A percentile compares a stretch with the other conserved stretches of the same genome.
Evolutionary conservation across 2,113 vertebrate genomes (phyloP).

Genomic region (Oreocharis arfaki): DNA sequence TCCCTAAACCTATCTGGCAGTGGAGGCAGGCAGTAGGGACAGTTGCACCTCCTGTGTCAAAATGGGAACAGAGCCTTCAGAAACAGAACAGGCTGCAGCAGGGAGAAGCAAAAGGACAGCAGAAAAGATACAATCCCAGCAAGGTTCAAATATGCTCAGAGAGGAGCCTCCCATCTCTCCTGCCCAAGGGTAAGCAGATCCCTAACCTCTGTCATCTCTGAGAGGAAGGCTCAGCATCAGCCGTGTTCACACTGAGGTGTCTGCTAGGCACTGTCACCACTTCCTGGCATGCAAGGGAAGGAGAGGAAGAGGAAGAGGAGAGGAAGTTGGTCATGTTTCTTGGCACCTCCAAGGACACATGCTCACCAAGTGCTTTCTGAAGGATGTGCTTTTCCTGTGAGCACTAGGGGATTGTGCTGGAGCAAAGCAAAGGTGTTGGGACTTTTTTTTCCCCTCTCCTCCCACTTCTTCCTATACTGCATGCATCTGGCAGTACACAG

Average conservation of each 20-base stretch:
- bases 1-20: neutral
- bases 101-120: neutral
- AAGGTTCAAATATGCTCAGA: neutral
- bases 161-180: neutral
- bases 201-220: neutral
- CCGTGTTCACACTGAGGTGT: neutral
- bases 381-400: neutral
- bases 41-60: fast-evolving
- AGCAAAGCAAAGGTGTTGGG: fast-evolving
- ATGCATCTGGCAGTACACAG: neutral
- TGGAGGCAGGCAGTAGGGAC: neutral
- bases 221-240: neutral
- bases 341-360: neutral
- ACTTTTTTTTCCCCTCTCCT: fast-evolving
- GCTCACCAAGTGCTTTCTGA: neutral
- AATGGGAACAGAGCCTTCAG: neutral
- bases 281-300: neutral
- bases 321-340: neutral
- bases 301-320: neutral
- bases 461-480: neutral
- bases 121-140: neutral
- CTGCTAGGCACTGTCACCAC: neutral
- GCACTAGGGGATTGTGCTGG: neutral
- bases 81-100: neutral
- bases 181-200: neutral